Conservation (phyloP, 2,113 vertebrate genomes). For the Stomatorhinus ivindoensis region DNA sequence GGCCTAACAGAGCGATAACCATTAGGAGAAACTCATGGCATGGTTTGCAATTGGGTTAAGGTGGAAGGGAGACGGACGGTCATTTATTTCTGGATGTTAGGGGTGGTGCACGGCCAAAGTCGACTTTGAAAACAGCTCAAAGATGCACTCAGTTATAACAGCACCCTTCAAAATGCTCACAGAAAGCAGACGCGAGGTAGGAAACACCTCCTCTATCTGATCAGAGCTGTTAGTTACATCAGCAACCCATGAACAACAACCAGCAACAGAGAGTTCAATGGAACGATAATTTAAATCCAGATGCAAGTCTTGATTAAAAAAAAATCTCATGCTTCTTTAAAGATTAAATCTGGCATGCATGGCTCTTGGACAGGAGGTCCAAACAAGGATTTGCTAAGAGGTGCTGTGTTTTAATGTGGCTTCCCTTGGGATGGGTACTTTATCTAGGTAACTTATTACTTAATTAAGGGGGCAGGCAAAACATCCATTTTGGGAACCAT, state of each 20-base stretch:
- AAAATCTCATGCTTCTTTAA: background rate
- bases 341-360: background rate
- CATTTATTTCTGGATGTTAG: conserved; percentile 7
- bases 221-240: background rate
- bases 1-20: conserved; percentile 58
- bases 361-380: background rate
- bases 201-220: background rate
- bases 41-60: background rate
- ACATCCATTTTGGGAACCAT: background rate
- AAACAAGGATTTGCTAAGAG: background rate
- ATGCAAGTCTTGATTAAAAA: background rate
- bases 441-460: background rate
- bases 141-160: background rate
- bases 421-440: background rate
- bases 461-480: background rate
- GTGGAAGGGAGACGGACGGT: background rate
- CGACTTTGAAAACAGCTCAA: background rate
- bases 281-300: background rate
- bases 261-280: background rate
- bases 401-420: background rate
- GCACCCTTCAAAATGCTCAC: background rate
- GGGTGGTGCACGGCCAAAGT: background rate
- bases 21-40: conserved; percentile 29
- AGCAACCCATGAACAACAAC: background rate
- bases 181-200: background rate